phyloP scores from a whole-genome alignment of 2,888 invertebrate species.

The Acholoe squamosa region DNA sequence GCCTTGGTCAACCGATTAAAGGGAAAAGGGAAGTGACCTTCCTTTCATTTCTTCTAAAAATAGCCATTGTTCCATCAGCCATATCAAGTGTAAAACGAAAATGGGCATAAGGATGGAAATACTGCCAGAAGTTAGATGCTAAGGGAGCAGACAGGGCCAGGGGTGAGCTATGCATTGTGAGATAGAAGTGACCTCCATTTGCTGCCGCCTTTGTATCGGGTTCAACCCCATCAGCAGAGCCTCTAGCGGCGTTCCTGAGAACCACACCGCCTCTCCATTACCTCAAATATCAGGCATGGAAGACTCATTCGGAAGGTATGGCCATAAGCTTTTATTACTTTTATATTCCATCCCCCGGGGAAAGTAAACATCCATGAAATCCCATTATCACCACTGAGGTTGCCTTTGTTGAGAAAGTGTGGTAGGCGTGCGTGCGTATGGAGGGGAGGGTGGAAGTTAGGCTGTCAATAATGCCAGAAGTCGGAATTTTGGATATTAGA shows the following conservation, averaged over 20 bases:
- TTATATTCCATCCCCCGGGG: neutral
- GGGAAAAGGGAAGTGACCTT: too few relatives aligned
- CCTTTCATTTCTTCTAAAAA: neutral
- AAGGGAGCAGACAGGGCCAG: neutral
- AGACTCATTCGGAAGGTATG: neutral
- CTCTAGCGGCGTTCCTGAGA: neutral
- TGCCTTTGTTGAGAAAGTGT: too few relatives aligned
- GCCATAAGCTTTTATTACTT: too few relatives aligned
- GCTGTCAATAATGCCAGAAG: too few relatives aligned
- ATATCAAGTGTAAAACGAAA: neutral
- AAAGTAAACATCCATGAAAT: neutral
- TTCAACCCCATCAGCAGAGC: slow-evolving; percentile 6
- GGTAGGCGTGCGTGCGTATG: too few relatives aligned
- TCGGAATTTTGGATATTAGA: too few relatives aligned
- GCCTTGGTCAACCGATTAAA: too few relatives aligned
- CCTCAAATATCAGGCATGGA: neutral
- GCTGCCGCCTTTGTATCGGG: neutral
- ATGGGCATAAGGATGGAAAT: neutral
- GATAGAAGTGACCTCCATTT: slow-evolving; percentile 12
- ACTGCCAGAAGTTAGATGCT: neutral
- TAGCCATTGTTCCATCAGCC: neutral
- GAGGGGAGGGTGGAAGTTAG: too few relatives aligned
- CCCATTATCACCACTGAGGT: neutral
- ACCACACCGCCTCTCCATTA: neutral
- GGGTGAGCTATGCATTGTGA: neutral